A percentile compares a stretch with the other conserved stretches of the same genome.
Conservation (phyloP, 2,888 invertebrate species). For the Gastracanthus pulcherrimus region DNA sequence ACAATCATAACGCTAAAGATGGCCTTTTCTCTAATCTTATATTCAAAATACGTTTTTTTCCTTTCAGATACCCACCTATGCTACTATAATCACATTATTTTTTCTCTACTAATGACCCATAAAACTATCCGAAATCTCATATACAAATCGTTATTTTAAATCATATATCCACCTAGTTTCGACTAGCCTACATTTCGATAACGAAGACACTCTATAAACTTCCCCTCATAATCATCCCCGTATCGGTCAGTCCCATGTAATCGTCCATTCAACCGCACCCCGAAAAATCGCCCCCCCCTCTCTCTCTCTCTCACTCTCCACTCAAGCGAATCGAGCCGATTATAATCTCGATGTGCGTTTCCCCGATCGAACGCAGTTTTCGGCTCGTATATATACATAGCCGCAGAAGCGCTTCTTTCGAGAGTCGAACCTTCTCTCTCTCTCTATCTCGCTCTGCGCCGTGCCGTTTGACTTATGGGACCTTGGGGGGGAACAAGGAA, state of each 20-base stretch:
- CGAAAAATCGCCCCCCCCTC: not conserved
- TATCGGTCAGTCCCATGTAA: not conserved
- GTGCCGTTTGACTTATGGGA: slow-evolving; percentile 45
- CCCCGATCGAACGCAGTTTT: not conserved
- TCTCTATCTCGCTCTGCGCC: not conserved
- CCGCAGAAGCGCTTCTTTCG: not conserved
- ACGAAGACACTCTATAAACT: not conserved
- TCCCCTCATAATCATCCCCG: not conserved
- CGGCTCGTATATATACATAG: too few relatives aligned
- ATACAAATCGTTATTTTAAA: too few relatives aligned
- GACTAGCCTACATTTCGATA: too few relatives aligned
- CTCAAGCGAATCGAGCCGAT: not conserved
- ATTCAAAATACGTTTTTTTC: too few relatives aligned
- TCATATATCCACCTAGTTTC: too few relatives aligned
- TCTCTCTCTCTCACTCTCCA: not conserved
- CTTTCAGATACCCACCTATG: too few relatives aligned
- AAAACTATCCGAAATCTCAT: too few relatives aligned
- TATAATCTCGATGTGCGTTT: not conserved
- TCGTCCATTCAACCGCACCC: not conserved
- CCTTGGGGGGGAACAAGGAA: slow-evolving; percentile 34
- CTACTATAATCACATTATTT: too few relatives aligned
- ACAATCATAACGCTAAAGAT: too few relatives aligned
- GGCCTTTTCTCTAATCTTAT: too few relatives aligned
- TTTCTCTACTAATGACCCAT: too few relatives aligned
- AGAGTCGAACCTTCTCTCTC: not conserved